These are phyloP conservation scores for Beroe ovata DNA, from an alignment of 37 sponge, comb jelly and placozoan species.

Conservation along the genomic window DNA sequence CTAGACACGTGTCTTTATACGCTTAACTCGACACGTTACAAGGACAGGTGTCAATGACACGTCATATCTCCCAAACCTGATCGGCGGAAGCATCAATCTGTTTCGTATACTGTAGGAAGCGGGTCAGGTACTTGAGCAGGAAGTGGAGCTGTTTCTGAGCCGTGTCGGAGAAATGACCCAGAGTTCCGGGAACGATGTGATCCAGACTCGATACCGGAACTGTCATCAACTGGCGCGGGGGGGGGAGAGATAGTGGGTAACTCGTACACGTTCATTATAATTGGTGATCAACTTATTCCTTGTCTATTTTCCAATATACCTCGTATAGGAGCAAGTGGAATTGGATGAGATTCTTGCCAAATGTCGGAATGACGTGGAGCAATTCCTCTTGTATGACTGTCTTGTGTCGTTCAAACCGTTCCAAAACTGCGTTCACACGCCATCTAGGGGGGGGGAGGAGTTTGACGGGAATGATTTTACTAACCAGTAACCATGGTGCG, in stretches of 20 bases:
- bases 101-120: constrained; percentile 48
- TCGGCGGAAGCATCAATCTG: constrained; percentile 49
- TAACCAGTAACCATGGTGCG: too few relatives aligned
- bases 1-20: too few relatives aligned
- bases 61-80: too few relatives aligned
- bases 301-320: too few relatives aligned
- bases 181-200: constrained; percentile 49
- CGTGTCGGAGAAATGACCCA: constrained; percentile 57
- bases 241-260: too few relatives aligned
- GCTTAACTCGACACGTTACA: too few relatives aligned
- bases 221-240: constrained; percentile 61
- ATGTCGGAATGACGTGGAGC: constrained; percentile 11
- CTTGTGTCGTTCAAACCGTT: constrained; percentile 51
- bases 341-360: constrained; percentile 55
- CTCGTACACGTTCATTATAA: too few relatives aligned
- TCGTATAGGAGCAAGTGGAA: constrained; percentile 16
- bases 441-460: constrained; percentile 8
- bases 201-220: constrained; percentile 9
- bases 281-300: too few relatives aligned
- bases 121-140: constrained; percentile 42
- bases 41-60: too few relatives aligned
- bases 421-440: constrained; percentile 35
- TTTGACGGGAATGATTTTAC: too few relatives aligned
- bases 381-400: not conserved
- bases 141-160: constrained; percentile 50